These are phyloP conservation scores for Oreochromis mossambicus DNA, from an alignment of 2,797 vertebrate genomes.

Conservation along the genomic window DNA sequence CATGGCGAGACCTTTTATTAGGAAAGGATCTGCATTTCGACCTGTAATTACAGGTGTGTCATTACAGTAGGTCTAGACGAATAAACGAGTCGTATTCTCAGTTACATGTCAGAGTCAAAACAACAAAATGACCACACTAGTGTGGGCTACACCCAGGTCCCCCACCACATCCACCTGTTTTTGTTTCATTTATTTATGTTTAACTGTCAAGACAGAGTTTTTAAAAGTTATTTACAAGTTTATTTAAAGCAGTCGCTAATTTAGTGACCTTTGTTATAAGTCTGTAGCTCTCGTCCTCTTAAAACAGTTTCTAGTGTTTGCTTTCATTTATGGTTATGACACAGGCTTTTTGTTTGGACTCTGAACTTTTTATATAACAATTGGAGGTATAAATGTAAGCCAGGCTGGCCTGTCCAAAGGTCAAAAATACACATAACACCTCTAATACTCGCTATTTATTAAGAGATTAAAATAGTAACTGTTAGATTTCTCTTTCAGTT, in stretches of 20 bases:
- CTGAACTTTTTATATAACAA: not conserved
- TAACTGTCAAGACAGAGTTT: not conserved
- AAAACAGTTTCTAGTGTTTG: not conserved
- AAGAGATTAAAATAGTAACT: not conserved
- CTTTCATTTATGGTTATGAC: not conserved
- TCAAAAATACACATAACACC: not conserved
- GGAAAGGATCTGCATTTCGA: not conserved
- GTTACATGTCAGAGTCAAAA: not conserved
- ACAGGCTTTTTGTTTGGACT: not conserved
- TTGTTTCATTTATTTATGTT: not conserved
- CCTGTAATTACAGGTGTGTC: not conserved
- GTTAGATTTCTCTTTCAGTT: not conserved
- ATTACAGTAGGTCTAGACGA: not conserved
- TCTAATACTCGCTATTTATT: not conserved
- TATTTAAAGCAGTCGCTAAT: not conserved
- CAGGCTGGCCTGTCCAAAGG: not conserved
- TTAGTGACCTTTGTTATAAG: not conserved
- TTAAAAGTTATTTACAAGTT: not conserved
- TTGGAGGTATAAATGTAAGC: not conserved
- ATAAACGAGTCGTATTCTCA: not conserved
- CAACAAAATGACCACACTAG: accelerated
- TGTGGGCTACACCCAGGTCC: not conserved
- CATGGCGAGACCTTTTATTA: not conserved
- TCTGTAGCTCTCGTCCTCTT: not conserved
- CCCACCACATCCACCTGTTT: not conserved